Evolutionary conservation across 2,797 vertebrate genomes (phyloP).

Genomic region (Acanthopagrus latus): DNA sequence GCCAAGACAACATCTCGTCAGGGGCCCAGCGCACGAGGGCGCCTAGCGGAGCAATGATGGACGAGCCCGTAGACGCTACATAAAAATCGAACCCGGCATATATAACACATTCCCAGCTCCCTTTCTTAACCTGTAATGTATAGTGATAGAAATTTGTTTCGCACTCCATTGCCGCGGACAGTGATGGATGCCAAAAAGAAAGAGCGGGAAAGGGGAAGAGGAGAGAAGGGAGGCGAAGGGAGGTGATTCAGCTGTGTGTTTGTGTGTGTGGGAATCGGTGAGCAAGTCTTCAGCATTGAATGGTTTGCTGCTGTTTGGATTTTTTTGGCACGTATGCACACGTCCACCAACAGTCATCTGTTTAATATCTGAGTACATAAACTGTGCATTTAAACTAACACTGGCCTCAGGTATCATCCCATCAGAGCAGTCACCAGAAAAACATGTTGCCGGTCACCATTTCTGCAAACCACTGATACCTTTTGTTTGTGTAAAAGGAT

Average conservation of each 20-base stretch:
- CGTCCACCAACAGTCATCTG: not conserved
- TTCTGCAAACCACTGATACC: too few relatives aligned
- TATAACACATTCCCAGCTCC: conserved; percentile 76
- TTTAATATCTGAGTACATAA: not conserved
- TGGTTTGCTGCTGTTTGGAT: not conserved
- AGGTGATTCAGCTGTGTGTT: conserved; percentile 16
- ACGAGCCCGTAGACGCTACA: conserved; percentile 77
- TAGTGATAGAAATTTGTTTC: conserved; percentile 81
- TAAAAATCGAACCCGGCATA: conserved; percentile 80
- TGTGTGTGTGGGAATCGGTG: conserved; percentile 10
- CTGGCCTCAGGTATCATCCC: not conserved
- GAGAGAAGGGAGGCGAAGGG: conserved; percentile 6
- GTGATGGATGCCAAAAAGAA: conserved; percentile 77
- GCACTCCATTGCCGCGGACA: conserved; percentile 76
- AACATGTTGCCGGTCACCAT: too few relatives aligned
- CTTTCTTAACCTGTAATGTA: conserved; percentile 82
- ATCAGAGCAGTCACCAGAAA: too few relatives aligned
- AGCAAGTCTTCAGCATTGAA: not conserved
- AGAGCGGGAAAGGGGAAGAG: conserved; percentile 36
- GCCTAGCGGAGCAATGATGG: conserved; percentile 75
- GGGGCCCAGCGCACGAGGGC: conserved; percentile 69
- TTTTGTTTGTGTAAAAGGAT: too few relatives aligned
- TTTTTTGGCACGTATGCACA: conserved; percentile 1
- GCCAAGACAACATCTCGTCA: conserved; percentile 79
- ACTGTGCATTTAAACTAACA: conserved; percentile 2